Evolutionary conservation across 2,113 vertebrate genomes (phyloP).

Genomic region (Oncorhynchus clarkii): DNA sequence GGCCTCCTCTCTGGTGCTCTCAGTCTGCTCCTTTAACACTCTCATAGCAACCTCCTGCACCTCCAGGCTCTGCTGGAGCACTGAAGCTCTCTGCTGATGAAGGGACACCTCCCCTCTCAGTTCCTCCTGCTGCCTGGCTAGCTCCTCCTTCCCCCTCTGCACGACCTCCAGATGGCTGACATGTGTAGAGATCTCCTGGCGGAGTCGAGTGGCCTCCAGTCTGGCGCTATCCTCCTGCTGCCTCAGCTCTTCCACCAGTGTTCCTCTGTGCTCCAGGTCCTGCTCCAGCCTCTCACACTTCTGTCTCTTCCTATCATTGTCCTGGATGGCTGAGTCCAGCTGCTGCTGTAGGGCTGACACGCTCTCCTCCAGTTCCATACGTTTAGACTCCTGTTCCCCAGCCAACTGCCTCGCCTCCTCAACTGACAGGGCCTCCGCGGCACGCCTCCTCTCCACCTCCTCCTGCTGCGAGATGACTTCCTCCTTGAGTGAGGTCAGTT

Average conservation of each 20-base stretch:
- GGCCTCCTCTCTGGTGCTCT: background rate
- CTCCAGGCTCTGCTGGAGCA: background rate
- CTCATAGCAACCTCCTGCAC: background rate
- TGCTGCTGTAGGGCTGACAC: background rate
- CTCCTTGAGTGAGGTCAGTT: no score
- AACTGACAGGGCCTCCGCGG: no score
- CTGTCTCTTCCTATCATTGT: no score
- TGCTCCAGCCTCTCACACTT: background rate
- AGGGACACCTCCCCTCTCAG: background rate
- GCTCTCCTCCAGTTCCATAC: background rate
- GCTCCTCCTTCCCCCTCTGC: conserved; percentile 51
- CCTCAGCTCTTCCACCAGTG: background rate
- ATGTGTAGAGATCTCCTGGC: no score
- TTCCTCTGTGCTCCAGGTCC: background rate
- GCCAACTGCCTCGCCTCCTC: no score
- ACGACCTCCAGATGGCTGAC: background rate
- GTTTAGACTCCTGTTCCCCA: no score
- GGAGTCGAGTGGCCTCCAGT: background rate
- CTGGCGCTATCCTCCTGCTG: background rate
- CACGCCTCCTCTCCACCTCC: no score
- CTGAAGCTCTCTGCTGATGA: background rate
- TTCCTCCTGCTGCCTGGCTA: background rate
- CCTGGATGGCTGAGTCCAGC: background rate
- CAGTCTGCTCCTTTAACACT: background rate
- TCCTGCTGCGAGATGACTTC: no score